Evolutionary conservation across 2,797 vertebrate genomes (phyloP).

Genomic region (Acanthurus leucopareius): DNA sequence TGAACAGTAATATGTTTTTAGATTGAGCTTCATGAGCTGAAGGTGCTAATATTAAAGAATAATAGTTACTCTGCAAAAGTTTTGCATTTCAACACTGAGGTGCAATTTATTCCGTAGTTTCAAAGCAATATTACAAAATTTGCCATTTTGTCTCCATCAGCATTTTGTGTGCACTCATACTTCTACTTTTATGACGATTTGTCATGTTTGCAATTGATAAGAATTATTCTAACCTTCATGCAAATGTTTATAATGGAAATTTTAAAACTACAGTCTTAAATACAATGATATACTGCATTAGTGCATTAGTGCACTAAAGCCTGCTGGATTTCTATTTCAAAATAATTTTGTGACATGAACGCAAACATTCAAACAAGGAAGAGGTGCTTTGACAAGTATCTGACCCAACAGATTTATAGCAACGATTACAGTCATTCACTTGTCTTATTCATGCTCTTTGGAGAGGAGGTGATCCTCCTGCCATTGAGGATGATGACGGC

Average conservation of each 20-base stretch:
- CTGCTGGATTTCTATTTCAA: neutral
- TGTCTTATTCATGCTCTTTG: neutral
- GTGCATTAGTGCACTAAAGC: neutral
- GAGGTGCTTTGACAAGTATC: neutral
- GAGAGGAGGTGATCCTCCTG: conserved; percentile 39
- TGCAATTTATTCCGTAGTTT: no score
- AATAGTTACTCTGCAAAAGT: no score
- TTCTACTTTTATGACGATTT: neutral
- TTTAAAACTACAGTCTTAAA: neutral
- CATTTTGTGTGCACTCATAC: neutral
- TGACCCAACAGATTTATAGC: conserved; percentile 32
- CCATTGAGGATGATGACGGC: conserved; percentile 53
- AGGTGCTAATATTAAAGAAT: neutral
- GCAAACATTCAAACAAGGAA: neutral
- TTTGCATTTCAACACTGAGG: no score
- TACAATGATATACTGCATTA: neutral
- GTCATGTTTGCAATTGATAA: neutral
- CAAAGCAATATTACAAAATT: neutral
- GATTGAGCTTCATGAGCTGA: neutral
- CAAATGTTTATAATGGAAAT: neutral
- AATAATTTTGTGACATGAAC: neutral
- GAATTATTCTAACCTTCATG: neutral
- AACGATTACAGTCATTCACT: conserved; percentile 1
- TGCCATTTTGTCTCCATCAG: no score
- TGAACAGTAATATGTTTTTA: neutral